Percentiles rank a stretch among this genome's conserved stretches.
phyloP scores from a whole-genome alignment of 2,113 vertebrate genomes.

The Ceyx cyanopectus region DNA sequence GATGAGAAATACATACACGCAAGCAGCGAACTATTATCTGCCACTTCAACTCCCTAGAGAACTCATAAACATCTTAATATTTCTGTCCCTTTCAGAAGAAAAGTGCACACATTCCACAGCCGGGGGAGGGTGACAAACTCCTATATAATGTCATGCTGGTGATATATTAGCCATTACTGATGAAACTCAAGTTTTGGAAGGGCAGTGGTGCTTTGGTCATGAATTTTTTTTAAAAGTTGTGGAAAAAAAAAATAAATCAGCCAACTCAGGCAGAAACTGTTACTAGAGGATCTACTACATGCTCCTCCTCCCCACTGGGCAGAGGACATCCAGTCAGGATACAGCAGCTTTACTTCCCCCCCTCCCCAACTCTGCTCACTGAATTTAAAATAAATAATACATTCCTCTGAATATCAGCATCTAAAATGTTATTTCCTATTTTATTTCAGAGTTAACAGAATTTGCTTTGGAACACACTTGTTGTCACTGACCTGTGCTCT shows the following conservation, averaged over 20 bases:
- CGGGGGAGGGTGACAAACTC: background rate
- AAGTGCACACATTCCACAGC: background rate
- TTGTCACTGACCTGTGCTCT: background rate
- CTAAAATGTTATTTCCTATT: background rate
- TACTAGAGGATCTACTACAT: background rate
- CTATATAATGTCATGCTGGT: background rate
- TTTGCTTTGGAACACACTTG: background rate
- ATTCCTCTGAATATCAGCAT: too few relatives aligned
- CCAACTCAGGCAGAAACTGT: background rate
- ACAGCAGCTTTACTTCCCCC: background rate
- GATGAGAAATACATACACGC: background rate
- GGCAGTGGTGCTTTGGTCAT: background rate
- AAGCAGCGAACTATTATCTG: conserved; percentile 22
- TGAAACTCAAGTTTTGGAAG: background rate
- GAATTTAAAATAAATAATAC: background rate
- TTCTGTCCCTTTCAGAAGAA: background rate
- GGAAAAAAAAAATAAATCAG: background rate
- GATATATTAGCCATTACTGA: background rate
- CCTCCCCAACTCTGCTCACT: background rate
- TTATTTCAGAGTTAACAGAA: background rate
- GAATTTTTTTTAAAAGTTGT: background rate
- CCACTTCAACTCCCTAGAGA: background rate
- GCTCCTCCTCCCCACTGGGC: background rate
- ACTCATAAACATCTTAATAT: conserved; percentile 11
- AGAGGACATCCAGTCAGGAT: background rate